Base-by-base conservation (phyloP, 2,797 vertebrate genomes). In the Mionectes olivaceus region DNA sequence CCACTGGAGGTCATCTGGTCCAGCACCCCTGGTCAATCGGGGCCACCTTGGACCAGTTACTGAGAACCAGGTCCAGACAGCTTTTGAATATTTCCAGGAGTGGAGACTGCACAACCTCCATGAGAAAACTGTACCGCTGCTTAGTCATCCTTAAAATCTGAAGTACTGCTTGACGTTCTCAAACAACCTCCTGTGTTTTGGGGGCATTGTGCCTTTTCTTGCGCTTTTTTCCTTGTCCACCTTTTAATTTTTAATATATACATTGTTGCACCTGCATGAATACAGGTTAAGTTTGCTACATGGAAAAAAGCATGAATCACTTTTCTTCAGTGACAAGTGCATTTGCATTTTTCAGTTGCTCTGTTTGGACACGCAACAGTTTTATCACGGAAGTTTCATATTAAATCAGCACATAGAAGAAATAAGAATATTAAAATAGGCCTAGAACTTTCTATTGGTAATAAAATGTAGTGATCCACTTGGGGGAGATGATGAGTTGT, bases 401-500 rank as follows among this genome's bases (percentile, higher is more conserved):
- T 24, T 41, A n/a, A 70, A 53, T 74, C 19, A 37, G 13, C 79
- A 52, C 4, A 28, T 1, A 76, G 21, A 79, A 69, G 13, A 67
- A 74, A 59, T 13, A 46, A 61, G 8, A 60, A 70, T 41, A 67
- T 32, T 47, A 22, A 61, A 84, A 61, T 28, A 43, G 47, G 15
- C 37, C 64, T 56, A 63, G 44, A 89, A 69, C 1, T 35, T n/a
- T 69, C 19, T 79, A 39, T 22, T 32, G 5, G 10, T 81, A 77
- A 79, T 59, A 44, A 68, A 80, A 78, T 47, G 7, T 35, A 73
- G 27, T 56, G 33, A 76, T 74, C 87, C 87, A 95, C 78, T 85
- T 91, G 78, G 44, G 87, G 94, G 84, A 83, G 71, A 87, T 60
- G 28, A 69, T 25, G 84, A 89, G 81, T 93, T 92, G 44, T 56